Evolutionary conservation across 2,113 vertebrate species (phyloP), one percentile per base, ranked within the genome.

Genomic region (Malurus melanocephalus): DNA sequence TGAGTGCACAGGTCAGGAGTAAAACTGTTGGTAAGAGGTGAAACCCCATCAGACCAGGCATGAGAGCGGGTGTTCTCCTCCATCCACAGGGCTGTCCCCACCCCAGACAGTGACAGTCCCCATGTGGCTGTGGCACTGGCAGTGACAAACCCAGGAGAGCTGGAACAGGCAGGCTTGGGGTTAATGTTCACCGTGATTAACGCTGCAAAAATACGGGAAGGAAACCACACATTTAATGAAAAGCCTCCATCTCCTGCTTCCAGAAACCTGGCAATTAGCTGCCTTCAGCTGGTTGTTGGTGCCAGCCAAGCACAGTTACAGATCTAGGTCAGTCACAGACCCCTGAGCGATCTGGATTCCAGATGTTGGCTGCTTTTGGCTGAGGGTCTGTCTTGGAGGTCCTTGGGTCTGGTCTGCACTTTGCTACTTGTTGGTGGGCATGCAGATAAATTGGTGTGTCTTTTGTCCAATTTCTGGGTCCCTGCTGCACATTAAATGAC

Each of bases 221-320:
- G 90, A 96, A 95, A 84, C 92, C 86, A 84, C 90, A 55, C 4
- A 3, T 79, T 61, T 90, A 92, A 93, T 93, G 90, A 90, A 93
- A 93, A 95, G 74, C 84, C 46, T 81, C 67, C 3, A 1, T 93
- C 92, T 92, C 83, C 80, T 88, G 92, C 78, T 88, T 81, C 52
- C 89, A 96, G 93, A 94, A 90, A 51, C 75, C 89, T 85, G n/a
- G 3, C 88, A 93, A 91, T 95, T 91, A 95, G 93, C 88, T 89
- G 86, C 90, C 61, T 93, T 94, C 85, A 91, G 82, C 88, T 93
- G 69, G 74, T 64, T 92, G 45, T 82, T 81, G 86, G 60, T 93
- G 95, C 80, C 90, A 93, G 59, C 77, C 13, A 0, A 86, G 80
- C 2, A 11, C 74, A 45, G 68, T 68, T 21, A 46, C 30, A 12